Base-by-base conservation (phyloP, 2,888 invertebrate genomes). In the Empis livida region DNA sequence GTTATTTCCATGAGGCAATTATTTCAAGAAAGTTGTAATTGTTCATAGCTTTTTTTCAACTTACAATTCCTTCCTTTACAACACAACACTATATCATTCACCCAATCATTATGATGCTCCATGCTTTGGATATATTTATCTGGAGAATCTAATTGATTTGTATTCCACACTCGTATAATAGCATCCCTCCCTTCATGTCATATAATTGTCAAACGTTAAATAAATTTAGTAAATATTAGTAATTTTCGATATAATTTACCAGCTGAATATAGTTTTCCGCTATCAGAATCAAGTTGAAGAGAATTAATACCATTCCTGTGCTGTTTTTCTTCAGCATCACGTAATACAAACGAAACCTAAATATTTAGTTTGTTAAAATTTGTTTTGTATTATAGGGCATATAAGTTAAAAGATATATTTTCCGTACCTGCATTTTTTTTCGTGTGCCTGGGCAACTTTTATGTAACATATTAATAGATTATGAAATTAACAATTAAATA, bases 51-150 rank as follows among this genome's bases (percentile, higher is more conserved):
- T 23, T 44, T 31, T 35, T 13, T 35, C 2, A 39, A 44, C 62
- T 61, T 71, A 90, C 90, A 78, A 71, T 96, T 94, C 68, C 91
- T 85, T 35, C 97, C 97, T 54, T 89, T 89, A 69, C 96, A 96
- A 67, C 97, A 99, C 27, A 99, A 75, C 37, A 97, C 89, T 64
- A 99, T 93, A 71, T 99, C 99, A 71, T 99, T 99, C 43, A 99
- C 96, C 99, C 99, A 99, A 70, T 99, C 99, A 3, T 96, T 97
- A 67, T 99, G 99, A 70, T 99, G 97, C 67, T 99, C 97, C 94
- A 99, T 93, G 30, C 95, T 93, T 63, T 93, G 90, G 51, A 92
- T 77, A 64, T 93, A 96, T 45, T 80, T 80, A 54, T 88, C 85
- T 56, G 73, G 76, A 32, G 75, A 67, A 39, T 76, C 77, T 32